Base-by-base conservation (phyloP, 2,888 invertebrate genomes). In the Troides helena region DNA sequence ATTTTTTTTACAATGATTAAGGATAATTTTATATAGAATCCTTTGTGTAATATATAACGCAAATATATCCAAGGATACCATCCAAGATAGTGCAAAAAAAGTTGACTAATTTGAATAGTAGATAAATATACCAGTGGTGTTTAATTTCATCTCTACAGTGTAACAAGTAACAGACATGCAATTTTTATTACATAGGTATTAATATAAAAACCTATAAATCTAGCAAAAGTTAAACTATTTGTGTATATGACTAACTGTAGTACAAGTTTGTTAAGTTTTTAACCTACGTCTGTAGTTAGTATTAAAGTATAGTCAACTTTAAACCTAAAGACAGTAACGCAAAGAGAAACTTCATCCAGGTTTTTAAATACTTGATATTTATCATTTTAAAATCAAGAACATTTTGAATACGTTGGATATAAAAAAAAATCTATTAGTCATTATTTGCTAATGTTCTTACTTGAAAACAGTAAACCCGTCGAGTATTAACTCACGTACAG, bases 101-200 rank as follows among this genome's bases (percentile, higher is more conserved):
- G 18, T 57, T 21, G 39, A 64, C 43, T 36, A 12, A 75, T 65
- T 74, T 74, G 76, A 74, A 78, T 78, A 75, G 82, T 86, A 88
- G 86, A 84, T 81, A 80, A 86, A 86, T 78, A 81, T 79, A 80
- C 81, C 77, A 72, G 74, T 74, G 46, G 17, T n/a, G 21, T 36
- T 62, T 58, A 62, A 57, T 62, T 58, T 68, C 14, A 21, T 25
- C 6, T 1, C 10, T 30, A 68, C 25, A 68, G 62, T 25, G 46
- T 68, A 68, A 25, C 5, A 58, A 58, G 43, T 5, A 43, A 43
- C 46, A 67, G 67, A 68, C 23, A 18, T 6, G n/a, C 57, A 8
- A 53, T 10, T 0, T 7, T 39, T 39, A 10, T 39, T 10, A 39
- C 8, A 10, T 39, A 39, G 8, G 39, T 39, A 10, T 39, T 39